Conservation (phyloP, 2,113 vertebrate species). For the western clawed frog (Xenopus tropicalis) region UCB_Xtro_10.0 CM004448.2:66949501-66950000, state of each 20-base stretch:
- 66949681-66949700: neutral
- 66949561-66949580: constrained; percentile 6
- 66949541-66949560: neutral
- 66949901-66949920: no score
- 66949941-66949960: no score
- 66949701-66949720: neutral
- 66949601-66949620: constrained; percentile 5
- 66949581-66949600: neutral
- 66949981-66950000: no score
- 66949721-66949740: neutral
- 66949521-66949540: constrained; percentile 12
- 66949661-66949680: neutral
- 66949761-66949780: no score
- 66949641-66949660: no score
- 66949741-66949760: neutral
- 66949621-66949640: neutral
- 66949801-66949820: neutral
- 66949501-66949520: constrained; percentile 8
- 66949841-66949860: no score
- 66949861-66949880: no score
- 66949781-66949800: neutral
- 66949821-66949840: no score
- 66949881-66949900: no score
- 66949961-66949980: no score
- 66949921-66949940: no score